Conservation (phyloP, 2,797 vertebrate genomes). For the Adrianichthys oophorus region DNA sequence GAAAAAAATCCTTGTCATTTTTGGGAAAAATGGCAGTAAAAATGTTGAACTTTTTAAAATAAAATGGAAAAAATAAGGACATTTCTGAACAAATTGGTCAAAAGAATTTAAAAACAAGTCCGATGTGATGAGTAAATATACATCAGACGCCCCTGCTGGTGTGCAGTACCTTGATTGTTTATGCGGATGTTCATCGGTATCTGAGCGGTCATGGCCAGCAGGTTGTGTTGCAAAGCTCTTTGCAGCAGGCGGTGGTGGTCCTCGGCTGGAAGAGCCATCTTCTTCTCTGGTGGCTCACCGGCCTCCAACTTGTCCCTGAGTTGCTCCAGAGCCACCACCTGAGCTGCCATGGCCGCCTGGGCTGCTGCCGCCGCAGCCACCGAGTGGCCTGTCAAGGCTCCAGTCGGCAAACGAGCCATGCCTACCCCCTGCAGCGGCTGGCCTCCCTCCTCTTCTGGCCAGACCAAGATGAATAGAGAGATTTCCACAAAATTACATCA, state of each 20-base stretch:
- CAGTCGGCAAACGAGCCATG: slow-evolving; percentile 74
- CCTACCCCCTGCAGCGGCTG: slow-evolving; percentile 68
- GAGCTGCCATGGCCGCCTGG: slow-evolving; percentile 86
- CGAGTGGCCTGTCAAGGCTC: slow-evolving; percentile 81
- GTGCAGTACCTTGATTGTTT: slow-evolving; percentile 88
- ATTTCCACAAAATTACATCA: neutral
- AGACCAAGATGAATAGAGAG: slow-evolving; percentile 9
- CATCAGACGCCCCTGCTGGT: neutral
- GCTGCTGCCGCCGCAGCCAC: slow-evolving; percentile 82
- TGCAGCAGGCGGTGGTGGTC: slow-evolving; percentile 94
- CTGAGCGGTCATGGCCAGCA: slow-evolving; percentile 93
- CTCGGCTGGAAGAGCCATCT: slow-evolving; percentile 87
- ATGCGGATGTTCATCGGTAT: slow-evolving; percentile 98
- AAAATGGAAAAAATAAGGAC: too few species aligned
- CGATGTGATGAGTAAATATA: too few species aligned
- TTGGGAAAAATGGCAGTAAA: too few species aligned
- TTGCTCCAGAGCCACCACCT: slow-evolving; percentile 91
- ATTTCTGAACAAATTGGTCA: too few species aligned
- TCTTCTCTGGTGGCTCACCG: slow-evolving; percentile 94
- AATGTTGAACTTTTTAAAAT: too few species aligned
- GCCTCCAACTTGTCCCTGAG: slow-evolving; percentile 93
- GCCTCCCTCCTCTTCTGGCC: slow-evolving; percentile 85
- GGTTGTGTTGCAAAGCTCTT: slow-evolving; percentile 93
- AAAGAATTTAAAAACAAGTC: too few species aligned
- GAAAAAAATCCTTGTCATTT: too few species aligned